Evolutionary conservation across 2,113 vertebrate species (phyloP).

Genomic region (Esox niger): DNA sequence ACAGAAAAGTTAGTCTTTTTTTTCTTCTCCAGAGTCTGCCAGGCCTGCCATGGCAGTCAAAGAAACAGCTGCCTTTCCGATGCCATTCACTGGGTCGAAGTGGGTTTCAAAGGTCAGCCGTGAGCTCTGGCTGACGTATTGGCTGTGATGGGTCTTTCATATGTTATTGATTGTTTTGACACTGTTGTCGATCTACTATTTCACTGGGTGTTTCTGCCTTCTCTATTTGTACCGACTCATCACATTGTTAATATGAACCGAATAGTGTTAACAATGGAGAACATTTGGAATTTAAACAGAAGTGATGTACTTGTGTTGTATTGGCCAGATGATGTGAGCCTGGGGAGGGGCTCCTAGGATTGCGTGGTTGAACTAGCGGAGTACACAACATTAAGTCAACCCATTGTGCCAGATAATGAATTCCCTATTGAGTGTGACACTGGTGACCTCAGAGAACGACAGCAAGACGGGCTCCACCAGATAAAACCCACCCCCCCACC

Average conservation of each 20-base stretch:
- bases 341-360: too few species aligned
- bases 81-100: too few species aligned
- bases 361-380: slow-evolving; percentile 29
- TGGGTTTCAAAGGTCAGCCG: not conserved
- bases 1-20: too few species aligned
- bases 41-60: not conserved
- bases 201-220: not conserved
- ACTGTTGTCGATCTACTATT: not conserved
- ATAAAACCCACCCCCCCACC: slow-evolving; percentile 5
- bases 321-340: too few species aligned
- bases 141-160: slow-evolving; percentile 1
- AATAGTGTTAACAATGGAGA: slow-evolving; percentile 23
- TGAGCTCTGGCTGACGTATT: not conserved
- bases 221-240: not conserved
- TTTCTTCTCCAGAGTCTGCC: too few species aligned
- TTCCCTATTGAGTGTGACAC: slow-evolving; percentile 65
- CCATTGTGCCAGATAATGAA: slow-evolving; percentile 67
- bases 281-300: too few species aligned
- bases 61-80: not conserved
- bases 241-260: too few species aligned
- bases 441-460: slow-evolving; percentile 61
- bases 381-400: slow-evolving; percentile 43
- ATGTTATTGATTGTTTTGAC: not conserved
- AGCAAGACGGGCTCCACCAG: slow-evolving; percentile 52
- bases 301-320: too few species aligned